Base-by-base conservation (phyloP, 2,888 invertebrate genomes). In the Neoitamus cyanurus region DNA sequence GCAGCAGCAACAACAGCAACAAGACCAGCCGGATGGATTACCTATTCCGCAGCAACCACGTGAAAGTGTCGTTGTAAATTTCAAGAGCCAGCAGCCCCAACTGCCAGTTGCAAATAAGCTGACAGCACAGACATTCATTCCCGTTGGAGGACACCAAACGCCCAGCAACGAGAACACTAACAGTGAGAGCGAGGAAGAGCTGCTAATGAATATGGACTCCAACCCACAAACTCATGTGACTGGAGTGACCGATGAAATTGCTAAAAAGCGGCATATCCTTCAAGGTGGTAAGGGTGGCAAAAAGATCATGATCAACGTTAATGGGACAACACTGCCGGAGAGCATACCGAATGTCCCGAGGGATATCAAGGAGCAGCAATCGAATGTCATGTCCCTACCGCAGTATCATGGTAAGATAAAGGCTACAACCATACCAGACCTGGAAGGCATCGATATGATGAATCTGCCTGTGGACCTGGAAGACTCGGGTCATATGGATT, bases 381-480 rank as follows among this genome's bases (percentile, higher is more conserved):
- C 75, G n/a, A 75, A 48, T 77, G 11, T 68, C 3, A 69, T 80
- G 1, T 11, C 80, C 3, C 72, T 85, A 13, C 72, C 85, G 11
- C 85, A 85, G 25, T 85, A 86, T 84, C 83, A 85, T 48, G 85
- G 86, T 20, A 86, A 86, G 46, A 72, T 85, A n/a, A 90, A 90
- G 11, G 91, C 92, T 1, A 91, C 91, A 11, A 91, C 92, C 75
- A 88, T 92, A 25, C 91, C 92, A 2, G 94, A 94, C 88, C 89
- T 94, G 30, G 93, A 94, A 85, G 93, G 93, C 15, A 93, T 94
- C 82, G 95, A 96, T 87, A 95, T 96, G 94, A 95, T 95, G 95
- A 94, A 94, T 85, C 90, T 96, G 80, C 95, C 95, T 0, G 94
- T 96, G 84, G 95, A 95, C 89, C 90, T 96, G 86, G 95, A 95